phyloP scores from a whole-genome alignment of 2,113 vertebrate genomes.

The Pelodiscus sinensis region DNA sequence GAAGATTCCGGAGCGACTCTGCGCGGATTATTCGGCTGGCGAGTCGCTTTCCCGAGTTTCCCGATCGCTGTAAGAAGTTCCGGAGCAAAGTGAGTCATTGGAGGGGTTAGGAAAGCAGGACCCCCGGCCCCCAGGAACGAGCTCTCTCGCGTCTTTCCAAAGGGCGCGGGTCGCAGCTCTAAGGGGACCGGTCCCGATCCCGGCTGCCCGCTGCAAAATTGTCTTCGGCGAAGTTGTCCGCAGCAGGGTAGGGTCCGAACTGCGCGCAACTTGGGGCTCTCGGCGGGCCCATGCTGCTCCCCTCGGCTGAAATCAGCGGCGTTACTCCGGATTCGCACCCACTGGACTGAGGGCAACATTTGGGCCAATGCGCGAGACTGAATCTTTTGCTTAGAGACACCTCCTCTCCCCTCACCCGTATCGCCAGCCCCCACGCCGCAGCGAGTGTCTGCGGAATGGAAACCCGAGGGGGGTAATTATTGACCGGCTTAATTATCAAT shows the following conservation, averaged over 20 bases:
- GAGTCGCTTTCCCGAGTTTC: background rate
- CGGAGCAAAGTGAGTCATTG: no score
- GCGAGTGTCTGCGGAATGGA: background rate
- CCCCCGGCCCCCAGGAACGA: no score
- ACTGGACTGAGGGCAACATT: background rate
- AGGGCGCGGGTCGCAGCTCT: no score
- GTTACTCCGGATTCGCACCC: background rate
- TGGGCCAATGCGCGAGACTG: background rate
- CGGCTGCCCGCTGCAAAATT: no score
- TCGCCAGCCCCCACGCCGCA: no score
- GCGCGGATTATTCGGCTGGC: background rate
- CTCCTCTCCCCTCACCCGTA: no score
- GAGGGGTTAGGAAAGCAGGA: no score
- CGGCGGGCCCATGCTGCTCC: background rate
- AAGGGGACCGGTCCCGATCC: no score
- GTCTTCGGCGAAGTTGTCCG: no score
- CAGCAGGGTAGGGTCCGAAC: background rate
- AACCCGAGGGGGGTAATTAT: background rate
- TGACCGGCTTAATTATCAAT: background rate
- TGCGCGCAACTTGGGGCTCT: accelerated
- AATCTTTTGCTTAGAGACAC: no score
- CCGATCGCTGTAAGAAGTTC: no score
- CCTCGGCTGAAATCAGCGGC: background rate
- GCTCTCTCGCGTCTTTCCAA: no score
- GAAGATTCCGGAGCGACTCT: background rate